Base-by-base conservation (phyloP, 2,113 vertebrate genomes). In the Vidua chalybeata region DNA sequence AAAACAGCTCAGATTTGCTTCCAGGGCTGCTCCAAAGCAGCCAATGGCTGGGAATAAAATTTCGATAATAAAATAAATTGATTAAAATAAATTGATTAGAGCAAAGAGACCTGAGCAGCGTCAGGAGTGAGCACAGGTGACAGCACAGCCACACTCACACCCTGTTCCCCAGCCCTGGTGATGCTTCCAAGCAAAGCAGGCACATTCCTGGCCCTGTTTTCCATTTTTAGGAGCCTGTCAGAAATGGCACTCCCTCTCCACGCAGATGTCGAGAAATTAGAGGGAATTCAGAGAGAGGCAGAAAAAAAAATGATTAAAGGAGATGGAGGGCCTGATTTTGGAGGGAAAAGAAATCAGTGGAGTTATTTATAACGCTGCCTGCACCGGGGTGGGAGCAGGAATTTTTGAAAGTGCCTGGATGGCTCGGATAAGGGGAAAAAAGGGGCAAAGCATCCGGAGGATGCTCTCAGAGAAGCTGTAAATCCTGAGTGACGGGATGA, bases 241-340 rank as follows among this genome's bases (percentile, higher is more conserved):
- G 89, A 39, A 87, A 85, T 85, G 94, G 75, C 93, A 83, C 93
- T 94, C 46, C 75, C 75, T 85, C 87, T 87, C 75, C 4, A 11
- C 83, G 82, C 93, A 96, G 92, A 88, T 97, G 94, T 93, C 26
- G 61, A 74, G 51, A 95, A 96, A 95, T 96, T 77, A 96, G 93
- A 90, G 93, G 92, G 91, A 96, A 96, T 95, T 96, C 95, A 97
- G 93, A 94, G 75, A 95, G 75, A 10, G 15, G 90, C 82, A 96
- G 93, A 35, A 68, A 87, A 82, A 82, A 87, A 87, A 84, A 19
- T 39, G 84, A 96, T 95, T 88, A 93, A 96, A 92, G 93, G 96
- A 93, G 92, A 91, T 94, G 83, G 91, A 96, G 78, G 51, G 88
- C 64, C 90, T 95, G 92, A 69, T 88, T 96, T 96, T 95, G 95